These are phyloP conservation scores for Calameuta idolon DNA, from an alignment of 2,888 invertebrate genomes.

Conservation along the genomic window DNA sequence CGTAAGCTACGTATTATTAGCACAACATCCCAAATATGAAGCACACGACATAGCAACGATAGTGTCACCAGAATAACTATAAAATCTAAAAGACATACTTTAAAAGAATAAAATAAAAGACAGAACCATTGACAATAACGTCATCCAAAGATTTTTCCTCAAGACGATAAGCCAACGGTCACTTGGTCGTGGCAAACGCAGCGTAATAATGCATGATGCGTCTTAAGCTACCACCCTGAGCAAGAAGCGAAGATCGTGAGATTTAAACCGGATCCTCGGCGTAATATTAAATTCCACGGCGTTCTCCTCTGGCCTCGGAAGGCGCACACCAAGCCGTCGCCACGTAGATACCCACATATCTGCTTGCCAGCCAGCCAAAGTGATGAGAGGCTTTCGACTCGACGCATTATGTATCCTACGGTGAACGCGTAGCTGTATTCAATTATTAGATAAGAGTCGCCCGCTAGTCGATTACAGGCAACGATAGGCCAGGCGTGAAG, in stretches of 20 bases:
- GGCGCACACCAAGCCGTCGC: not conserved
- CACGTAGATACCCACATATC: constrained; percentile 6
- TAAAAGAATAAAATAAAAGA: not conserved
- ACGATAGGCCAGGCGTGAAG: constrained; percentile 14
- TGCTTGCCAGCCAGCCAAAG: constrained; percentile 7
- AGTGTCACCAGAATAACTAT: not conserved
- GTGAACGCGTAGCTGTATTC: constrained; percentile 3
- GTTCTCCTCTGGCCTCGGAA: constrained; percentile 4
- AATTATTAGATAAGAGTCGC: constrained; percentile 13
- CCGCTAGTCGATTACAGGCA: constrained; percentile 13
- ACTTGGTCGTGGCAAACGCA: not conserved
- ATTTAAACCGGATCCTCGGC: constrained; percentile 15
- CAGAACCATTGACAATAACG: not conserved
- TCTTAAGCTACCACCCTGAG: constrained; percentile 14
- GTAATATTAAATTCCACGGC: constrained; percentile 15
- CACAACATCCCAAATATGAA: not conserved
- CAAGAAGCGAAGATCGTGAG: constrained; percentile 15
- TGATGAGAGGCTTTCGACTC: constrained; percentile 10
- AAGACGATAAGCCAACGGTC: not conserved
- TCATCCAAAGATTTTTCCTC: not conserved
- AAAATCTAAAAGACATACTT: not conserved
- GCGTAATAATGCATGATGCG: constrained; percentile 10
- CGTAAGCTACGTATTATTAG: not conserved
- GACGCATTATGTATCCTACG: constrained; percentile 1
- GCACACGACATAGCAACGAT: not conserved